Evolutionary conservation across 2,888 invertebrate genomes (phyloP).

Genomic region (Sycophila texana): DNA sequence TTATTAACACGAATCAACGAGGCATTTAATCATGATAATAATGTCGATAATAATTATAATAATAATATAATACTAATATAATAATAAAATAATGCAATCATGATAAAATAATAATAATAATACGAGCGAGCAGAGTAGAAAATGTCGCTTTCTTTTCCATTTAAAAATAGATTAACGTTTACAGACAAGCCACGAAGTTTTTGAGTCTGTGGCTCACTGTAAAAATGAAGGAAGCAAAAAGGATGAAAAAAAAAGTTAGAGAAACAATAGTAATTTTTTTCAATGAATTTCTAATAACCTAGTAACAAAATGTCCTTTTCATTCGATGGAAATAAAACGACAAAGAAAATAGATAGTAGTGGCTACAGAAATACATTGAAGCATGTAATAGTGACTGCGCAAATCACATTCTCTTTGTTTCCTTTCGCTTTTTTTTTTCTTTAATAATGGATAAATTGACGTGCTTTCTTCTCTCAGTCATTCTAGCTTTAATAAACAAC

Average conservation of each 20-base stretch:
- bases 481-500: slow-evolving; percentile 56
- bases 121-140: slow-evolving; percentile 54
- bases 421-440: slow-evolving; percentile 60
- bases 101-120: slow-evolving; percentile 55
- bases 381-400: slow-evolving; percentile 72
- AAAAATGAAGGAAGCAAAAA: slow-evolving; percentile 53
- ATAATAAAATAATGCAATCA: slow-evolving; percentile 50
- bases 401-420: slow-evolving; percentile 65
- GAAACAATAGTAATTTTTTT: slow-evolving; percentile 31
- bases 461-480: slow-evolving; percentile 50
- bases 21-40: slow-evolving; percentile 53
- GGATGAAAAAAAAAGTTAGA: slow-evolving; percentile 46
- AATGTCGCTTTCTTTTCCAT: slow-evolving; percentile 35
- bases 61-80: slow-evolving; percentile 48
- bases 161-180: slow-evolving; percentile 50
- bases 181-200: slow-evolving; percentile 33
- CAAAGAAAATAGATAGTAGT: slow-evolving; percentile 19
- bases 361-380: slow-evolving; percentile 54
- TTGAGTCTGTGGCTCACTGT: slow-evolving; percentile 18
- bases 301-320: slow-evolving; percentile 46
- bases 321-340: slow-evolving; percentile 36
- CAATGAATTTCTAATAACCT: slow-evolving; percentile 40
- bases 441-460: slow-evolving; percentile 57
- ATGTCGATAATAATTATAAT: slow-evolving; percentile 44
- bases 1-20: slow-evolving; percentile 54